Base-by-base conservation (phyloP, 1,140 invertebrate genomes). In the Cydia amplana region DNA sequence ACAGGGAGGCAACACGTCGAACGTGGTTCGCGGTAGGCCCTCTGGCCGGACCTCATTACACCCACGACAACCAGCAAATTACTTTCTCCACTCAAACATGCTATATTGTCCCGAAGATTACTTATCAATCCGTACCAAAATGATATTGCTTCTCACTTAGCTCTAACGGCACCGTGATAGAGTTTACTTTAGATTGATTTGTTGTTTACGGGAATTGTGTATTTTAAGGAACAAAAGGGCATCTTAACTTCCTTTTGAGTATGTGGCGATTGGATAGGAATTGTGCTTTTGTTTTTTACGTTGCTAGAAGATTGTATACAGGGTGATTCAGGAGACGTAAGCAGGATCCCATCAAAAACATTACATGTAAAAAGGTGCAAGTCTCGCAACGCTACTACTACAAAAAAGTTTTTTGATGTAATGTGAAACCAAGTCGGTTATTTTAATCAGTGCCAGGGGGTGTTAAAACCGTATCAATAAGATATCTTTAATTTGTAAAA, bases 41-140 rank as follows among this genome's bases (percentile, higher is more conserved):
- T n/a, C n/a, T n/a, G 49, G n/a, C 49, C n/a, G 49, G 10, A 10
- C 18, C 55, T 60, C 55, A 60, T 60, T 60, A 23, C 55, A 18
- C 55, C 18, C 55, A 60, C 20, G 9, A 51, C 16, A 18, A 9
- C 49, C 49, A 51, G n/a, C 55, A 60, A 60, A 60, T 60, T 60
- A 60, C 55, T 60, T 23, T 60, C 55, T n/a, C 18, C 20, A 23
- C 20, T 60, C 55, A 12, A 60, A 60, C 55, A 60, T 60, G 20
- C 7, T 60, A 60, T 60, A 60, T 60, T 60, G 55, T 60, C 18
- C 20, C 55, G 55, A 60, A 60, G 55, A 60, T 60, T 60, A 60
- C 23, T 60, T 60, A 60, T 60, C 55, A 60, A 60, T 60, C 6
- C 6, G 9, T 60, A 23, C 55, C 55, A 60, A 4, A 23, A 20